Conservation (phyloP, 1,140 invertebrate species). For the Eulimnadia texana region DNA sequence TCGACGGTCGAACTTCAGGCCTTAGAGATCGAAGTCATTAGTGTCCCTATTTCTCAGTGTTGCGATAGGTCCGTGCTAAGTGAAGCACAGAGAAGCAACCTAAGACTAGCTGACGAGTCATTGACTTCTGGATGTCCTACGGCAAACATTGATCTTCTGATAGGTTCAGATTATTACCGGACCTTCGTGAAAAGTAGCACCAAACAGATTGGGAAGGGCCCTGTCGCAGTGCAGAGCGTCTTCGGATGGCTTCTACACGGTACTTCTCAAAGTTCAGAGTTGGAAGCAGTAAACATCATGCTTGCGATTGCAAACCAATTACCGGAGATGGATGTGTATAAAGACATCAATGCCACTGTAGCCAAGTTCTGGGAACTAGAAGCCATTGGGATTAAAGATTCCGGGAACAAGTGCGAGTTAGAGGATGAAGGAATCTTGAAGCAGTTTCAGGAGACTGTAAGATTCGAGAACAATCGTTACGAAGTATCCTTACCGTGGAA, state of each 20-base stretch:
- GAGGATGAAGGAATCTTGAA: background rate
- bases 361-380: background rate
- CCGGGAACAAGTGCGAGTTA: background rate
- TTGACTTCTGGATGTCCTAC: background rate
- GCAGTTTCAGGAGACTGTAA: slow-evolving; percentile 8
- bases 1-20: no score
- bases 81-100: background rate
- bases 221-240: background rate
- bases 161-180: background rate
- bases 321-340: background rate
- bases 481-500: slow-evolving; percentile 15
- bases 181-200: background rate
- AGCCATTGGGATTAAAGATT: background rate
- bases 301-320: background rate
- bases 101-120: background rate
- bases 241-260: slow-evolving; percentile 3
- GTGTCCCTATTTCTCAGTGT: background rate
- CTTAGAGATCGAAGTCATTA: background rate
- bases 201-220: background rate
- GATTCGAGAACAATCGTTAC: background rate
- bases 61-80: background rate
- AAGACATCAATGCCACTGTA: no score
- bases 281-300: background rate
- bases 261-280: background rate
- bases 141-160: background rate